Evolutionary conservation across 1,140 invertebrate genomes (phyloP).

Genomic region (Danaus melanippus): DNA sequence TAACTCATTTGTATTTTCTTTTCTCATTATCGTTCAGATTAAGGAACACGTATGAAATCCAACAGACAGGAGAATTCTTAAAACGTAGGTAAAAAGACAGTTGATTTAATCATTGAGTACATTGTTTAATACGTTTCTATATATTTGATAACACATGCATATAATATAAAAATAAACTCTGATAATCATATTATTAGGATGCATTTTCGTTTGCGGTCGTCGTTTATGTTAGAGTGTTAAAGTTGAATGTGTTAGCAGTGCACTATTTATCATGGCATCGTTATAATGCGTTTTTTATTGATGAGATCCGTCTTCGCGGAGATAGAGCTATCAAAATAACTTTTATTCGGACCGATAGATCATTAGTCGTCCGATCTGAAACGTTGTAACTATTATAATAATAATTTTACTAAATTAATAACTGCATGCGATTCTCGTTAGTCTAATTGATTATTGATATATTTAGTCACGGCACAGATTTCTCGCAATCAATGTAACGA

Average conservation of each 20-base stretch:
- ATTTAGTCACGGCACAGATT: slow-evolving; percentile 23
- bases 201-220: no score
- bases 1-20: no score
- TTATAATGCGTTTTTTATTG: slow-evolving; percentile 46
- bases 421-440: slow-evolving; percentile 14
- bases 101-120: no score
- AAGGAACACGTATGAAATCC: no score
- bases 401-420: slow-evolving; percentile 8
- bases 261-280: slow-evolving; percentile 29
- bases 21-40: no score
- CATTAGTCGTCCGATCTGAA: slow-evolving; percentile 19
- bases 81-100: no score
- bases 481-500: slow-evolving; percentile 24
- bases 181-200: no score
- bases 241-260: slow-evolving; percentile 14
- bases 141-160: no score
- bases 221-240: slow-evolving; percentile 1
- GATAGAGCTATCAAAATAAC: slow-evolving; percentile 40
- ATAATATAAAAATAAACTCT: no score
- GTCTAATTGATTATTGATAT: slow-evolving; percentile 17
- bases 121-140: no score
- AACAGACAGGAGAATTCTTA: no score
- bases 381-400: slow-evolving; percentile 22
- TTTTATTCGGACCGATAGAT: slow-evolving; percentile 28
- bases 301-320: slow-evolving; percentile 24